Percentiles rank a stretch among this genome's conserved stretches.
Conservation (phyloP, 2,888 invertebrate species). For the Euplagia quadripunctaria region DNA sequence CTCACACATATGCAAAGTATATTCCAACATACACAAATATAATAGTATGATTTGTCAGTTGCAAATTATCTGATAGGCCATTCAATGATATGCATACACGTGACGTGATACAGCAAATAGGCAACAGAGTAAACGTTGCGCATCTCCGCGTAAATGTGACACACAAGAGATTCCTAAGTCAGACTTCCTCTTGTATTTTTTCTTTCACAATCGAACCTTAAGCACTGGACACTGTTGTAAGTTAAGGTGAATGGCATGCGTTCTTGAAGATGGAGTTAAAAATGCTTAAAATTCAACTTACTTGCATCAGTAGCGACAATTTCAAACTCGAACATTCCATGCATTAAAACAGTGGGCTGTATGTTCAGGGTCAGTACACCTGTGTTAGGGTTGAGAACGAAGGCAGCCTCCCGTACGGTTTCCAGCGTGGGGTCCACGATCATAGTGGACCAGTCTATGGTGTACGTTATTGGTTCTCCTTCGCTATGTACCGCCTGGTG, state of each 20-base stretch:
- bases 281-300: constrained; percentile 45
- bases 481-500: constrained; percentile 88
- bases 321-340: constrained; percentile 88
- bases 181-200: too few relatives aligned
- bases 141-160: too few relatives aligned
- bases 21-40: too few relatives aligned
- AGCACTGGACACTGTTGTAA: too few relatives aligned
- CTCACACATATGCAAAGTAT: too few relatives aligned
- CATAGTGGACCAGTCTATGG: constrained; percentile 72
- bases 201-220: too few relatives aligned
- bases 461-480: constrained; percentile 75
- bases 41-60: too few relatives aligned
- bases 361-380: constrained; percentile 85
- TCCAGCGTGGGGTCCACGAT: constrained; percentile 76
- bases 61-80: too few relatives aligned
- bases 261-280: not conserved
- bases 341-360: constrained; percentile 84
- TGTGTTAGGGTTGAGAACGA: constrained; percentile 70
- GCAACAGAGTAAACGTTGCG: too few relatives aligned
- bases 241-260: not conserved
- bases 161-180: too few relatives aligned
- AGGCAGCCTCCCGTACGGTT: constrained; percentile 71
- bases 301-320: constrained; percentile 85
- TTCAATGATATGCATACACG: too few relatives aligned
- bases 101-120: too few relatives aligned